Percentiles rank a stretch among this genome's conserved stretches.
phyloP scores from a whole-genome alignment of 2,888 invertebrate genomes.

The Phymatocera aterrima region DNA sequence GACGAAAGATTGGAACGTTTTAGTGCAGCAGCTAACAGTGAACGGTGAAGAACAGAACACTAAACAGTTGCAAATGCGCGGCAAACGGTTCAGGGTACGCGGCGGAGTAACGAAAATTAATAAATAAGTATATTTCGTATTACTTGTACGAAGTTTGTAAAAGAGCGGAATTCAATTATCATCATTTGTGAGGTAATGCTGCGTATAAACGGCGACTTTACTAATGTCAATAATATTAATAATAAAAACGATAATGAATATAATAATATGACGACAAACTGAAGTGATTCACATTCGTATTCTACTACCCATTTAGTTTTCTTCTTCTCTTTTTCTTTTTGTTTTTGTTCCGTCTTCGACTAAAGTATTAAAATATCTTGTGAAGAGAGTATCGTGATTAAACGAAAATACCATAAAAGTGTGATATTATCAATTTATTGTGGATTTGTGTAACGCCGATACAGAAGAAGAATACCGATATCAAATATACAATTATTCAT shows the following conservation, averaged over 20 bases:
- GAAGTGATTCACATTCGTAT: not conserved
- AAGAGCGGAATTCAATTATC: not conserved
- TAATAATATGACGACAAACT: too few species aligned
- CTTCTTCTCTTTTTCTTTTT: not conserved
- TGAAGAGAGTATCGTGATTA: not conserved
- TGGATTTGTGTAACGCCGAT: not conserved
- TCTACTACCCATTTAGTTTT: not conserved
- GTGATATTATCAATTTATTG: not conserved
- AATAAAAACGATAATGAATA: not conserved
- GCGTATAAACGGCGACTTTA: not conserved
- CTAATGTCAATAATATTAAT: not conserved
- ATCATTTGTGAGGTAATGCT: not conserved
- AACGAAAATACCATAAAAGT: not conserved
- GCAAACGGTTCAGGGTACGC: constrained; percentile 56
- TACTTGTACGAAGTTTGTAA: too few species aligned
- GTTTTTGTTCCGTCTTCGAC: not conserved
- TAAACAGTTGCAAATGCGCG: constrained; percentile 59
- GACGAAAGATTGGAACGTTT: not conserved
- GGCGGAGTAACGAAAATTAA: not conserved
- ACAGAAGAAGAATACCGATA: too few species aligned
- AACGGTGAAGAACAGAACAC: not conserved
- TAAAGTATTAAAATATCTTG: not conserved
- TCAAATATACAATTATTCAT: too few species aligned
- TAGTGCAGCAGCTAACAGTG: not conserved
- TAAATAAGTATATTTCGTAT: too few species aligned